Evolutionary conservation across 2,888 invertebrate species (phyloP).

Genomic region (Sceliomorpha sp.): DNA sequence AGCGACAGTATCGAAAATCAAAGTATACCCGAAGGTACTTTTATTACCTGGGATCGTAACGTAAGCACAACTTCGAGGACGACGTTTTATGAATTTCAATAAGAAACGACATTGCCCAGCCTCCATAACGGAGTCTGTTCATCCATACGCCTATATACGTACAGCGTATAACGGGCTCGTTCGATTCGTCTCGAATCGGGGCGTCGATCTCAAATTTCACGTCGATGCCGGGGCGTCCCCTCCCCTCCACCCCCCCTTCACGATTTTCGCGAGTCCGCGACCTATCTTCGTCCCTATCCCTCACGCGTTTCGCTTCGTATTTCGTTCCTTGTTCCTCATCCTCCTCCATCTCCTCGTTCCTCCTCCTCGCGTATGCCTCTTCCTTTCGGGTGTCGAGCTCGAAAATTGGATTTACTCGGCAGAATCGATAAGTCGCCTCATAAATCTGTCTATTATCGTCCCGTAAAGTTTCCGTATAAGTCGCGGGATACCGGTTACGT

Average conservation of each 20-base stretch:
- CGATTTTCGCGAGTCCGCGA: too few relatives aligned
- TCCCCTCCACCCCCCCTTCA: conserved; percentile 11
- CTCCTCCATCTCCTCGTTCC: conserved; percentile 17
- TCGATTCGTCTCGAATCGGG: too few relatives aligned
- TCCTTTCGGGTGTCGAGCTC: conserved; percentile 65
- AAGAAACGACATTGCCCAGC: conserved; percentile 25
- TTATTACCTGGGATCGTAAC: conserved; percentile 25
- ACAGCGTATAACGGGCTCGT: too few relatives aligned
- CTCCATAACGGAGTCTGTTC: conserved; percentile 19
- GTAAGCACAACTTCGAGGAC: conserved; percentile 28
- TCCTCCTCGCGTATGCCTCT: conserved; percentile 31
- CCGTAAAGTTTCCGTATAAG: conserved; percentile 67
- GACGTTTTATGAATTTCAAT: conserved; percentile 54
- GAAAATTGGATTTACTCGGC: conserved; percentile 74
- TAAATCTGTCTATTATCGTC: conserved; percentile 75
- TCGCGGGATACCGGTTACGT: conserved; percentile 59
- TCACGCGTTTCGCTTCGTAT: too few relatives aligned
- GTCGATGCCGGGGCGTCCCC: too few relatives aligned
- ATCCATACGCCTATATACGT: not conserved
- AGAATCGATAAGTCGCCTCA: conserved; percentile 75
- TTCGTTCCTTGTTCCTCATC: conserved; percentile 13
- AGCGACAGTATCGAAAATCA: conserved; percentile 35
- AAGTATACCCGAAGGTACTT: conserved; percentile 41
- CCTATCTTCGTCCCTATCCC: conserved; percentile 13
- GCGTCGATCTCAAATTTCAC: conserved; percentile 42